A percentile compares a stretch with the other conserved stretches of the same genome.
Evolutionary conservation across 2,797 vertebrate species (phyloP).

Genomic region (Rhinella marina): DNA sequence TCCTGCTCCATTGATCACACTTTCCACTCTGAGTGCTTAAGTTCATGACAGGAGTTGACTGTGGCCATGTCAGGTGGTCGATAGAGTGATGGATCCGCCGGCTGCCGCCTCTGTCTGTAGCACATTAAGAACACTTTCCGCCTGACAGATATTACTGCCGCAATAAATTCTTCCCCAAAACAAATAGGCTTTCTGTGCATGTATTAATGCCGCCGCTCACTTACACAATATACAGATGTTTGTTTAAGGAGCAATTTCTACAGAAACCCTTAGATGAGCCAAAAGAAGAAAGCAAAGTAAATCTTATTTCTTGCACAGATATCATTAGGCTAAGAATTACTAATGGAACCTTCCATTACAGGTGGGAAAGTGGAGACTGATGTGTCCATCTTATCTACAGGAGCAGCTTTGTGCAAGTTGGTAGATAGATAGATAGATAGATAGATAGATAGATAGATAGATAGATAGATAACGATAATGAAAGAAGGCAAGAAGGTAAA

Average conservation of each 20-base stretch:
- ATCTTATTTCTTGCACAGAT: neutral
- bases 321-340: neutral
- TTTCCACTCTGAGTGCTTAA: conserved; percentile 77
- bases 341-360: conserved; percentile 2
- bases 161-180: conserved; percentile 90
- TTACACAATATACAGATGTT: conserved; percentile 90
- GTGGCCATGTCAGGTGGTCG: conserved; percentile 86
- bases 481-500: no score
- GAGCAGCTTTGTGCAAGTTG: neutral
- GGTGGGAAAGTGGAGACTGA: neutral
- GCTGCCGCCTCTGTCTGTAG: conserved; percentile 80
- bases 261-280: neutral
- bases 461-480: no score
- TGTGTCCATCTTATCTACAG: no score
- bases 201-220: conserved; percentile 83
- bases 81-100: conserved; percentile 86
- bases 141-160: conserved; percentile 91
- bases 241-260: conserved; percentile 73
- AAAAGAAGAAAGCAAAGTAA: neutral
- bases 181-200: conserved; percentile 78
- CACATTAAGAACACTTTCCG: conserved; percentile 84
- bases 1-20: conserved; percentile 81
- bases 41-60: conserved; percentile 90
- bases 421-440: conserved; percentile 4
- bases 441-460: neutral